These are phyloP conservation scores for Teleopsis dalmanni DNA, from an alignment of 1,140 invertebrate genomes.

Conservation along the genomic window DNA sequence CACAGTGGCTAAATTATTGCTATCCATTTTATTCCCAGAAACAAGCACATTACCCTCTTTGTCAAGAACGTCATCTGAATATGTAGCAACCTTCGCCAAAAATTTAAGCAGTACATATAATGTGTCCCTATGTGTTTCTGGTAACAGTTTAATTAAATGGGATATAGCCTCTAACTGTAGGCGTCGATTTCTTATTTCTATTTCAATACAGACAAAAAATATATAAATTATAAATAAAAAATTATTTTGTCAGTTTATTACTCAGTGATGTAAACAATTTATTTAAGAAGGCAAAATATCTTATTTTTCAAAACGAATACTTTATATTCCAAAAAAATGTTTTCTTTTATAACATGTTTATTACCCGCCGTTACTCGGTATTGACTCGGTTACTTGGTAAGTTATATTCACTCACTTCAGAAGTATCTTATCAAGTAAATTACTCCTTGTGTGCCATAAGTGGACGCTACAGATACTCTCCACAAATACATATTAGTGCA, in stretches of 20 bases:
- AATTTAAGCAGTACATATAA: slow-evolving; percentile 74
- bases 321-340: too few species aligned
- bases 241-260: not conserved
- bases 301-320: too few species aligned
- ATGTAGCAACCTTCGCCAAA: slow-evolving; percentile 65
- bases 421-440: too few species aligned
- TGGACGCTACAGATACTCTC: too few species aligned
- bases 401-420: too few species aligned
- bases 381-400: too few species aligned
- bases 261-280: too few species aligned
- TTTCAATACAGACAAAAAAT: slow-evolving; percentile 10
- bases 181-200: slow-evolving; percentile 72
- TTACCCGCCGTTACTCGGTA: too few species aligned
- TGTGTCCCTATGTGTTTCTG: slow-evolving; percentile 79
- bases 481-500: too few species aligned
- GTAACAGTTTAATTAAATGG: slow-evolving; percentile 76
- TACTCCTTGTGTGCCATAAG: too few species aligned
- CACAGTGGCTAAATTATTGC: slow-evolving; percentile 81
- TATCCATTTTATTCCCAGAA: slow-evolving; percentile 87
- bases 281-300: too few species aligned
- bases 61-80: slow-evolving; percentile 33
- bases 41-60: slow-evolving; percentile 20
- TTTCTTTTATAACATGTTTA: too few species aligned
- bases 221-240: not conserved
- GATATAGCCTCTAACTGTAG: slow-evolving; percentile 75